Conservation (phyloP, 2,113 vertebrate species). For the Chaenogobius annularis region DNA sequence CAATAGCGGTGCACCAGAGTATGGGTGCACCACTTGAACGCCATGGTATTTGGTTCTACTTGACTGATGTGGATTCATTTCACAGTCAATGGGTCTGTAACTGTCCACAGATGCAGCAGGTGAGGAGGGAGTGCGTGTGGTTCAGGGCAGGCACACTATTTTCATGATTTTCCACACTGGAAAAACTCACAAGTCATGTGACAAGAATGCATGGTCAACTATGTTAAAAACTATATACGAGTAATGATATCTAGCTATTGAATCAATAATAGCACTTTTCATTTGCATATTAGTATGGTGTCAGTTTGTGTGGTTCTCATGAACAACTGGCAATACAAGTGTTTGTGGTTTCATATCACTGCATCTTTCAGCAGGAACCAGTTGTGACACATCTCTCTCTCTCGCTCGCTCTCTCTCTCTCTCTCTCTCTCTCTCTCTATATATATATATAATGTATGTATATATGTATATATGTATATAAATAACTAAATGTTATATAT, state of each 20-base stretch:
- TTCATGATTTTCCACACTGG: not conserved
- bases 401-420: no score
- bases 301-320: not conserved
- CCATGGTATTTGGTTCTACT: slow-evolving; percentile 68
- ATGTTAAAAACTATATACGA: not conserved
- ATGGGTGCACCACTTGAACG: slow-evolving; percentile 24
- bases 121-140: not conserved
- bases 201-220: not conserved
- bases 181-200: not conserved
- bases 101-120: not conserved
- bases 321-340: not conserved
- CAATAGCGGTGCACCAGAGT: slow-evolving; percentile 55
- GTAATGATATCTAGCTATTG: not conserved
- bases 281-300: not conserved
- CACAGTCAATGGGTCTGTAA: not conserved
- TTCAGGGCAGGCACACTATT: not conserved
- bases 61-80: slow-evolving; percentile 63
- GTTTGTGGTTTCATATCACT: not conserved
- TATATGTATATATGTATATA: no score
- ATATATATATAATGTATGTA: no score
- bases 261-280: not conserved
- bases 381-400: not conserved
- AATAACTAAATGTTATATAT: no score
- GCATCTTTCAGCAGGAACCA: not conserved
- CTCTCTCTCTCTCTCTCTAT: no score